These are phyloP conservation scores for Anoura caudifer DNA, from an alignment of 2,113 vertebrate genomes.

Conservation along the genomic window DNA sequence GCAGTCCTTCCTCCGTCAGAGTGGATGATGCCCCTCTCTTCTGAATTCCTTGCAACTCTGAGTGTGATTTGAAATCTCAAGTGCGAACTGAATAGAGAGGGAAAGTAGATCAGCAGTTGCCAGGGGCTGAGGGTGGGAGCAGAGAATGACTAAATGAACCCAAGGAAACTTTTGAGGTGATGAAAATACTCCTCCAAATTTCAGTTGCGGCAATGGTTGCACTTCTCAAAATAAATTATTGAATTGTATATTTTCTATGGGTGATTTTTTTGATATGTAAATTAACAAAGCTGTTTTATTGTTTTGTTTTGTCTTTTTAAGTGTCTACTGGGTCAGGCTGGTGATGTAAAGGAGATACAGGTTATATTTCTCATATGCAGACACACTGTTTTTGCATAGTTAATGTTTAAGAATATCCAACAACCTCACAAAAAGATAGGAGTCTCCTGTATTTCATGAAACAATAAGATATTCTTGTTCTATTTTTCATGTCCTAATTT, in stretches of 20 bases:
- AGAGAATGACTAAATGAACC: neutral
- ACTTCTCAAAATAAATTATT: neutral
- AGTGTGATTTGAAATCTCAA: neutral
- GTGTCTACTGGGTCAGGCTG: neutral
- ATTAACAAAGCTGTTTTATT: neutral
- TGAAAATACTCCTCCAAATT: neutral
- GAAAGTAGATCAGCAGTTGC: neutral
- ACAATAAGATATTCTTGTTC: neutral
- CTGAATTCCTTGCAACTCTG: neutral
- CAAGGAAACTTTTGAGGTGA: neutral
- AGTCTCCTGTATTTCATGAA: neutral
- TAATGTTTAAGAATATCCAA: conserved; percentile 1
- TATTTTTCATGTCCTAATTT: conserved; percentile 19
- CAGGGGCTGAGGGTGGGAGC: neutral
- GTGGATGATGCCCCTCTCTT: neutral
- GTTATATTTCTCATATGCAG: neutral
- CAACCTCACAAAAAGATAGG: neutral
- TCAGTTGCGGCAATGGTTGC: neutral
- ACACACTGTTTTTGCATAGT: neutral
- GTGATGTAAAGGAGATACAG: neutral
- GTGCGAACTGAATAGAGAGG: neutral
- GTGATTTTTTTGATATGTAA: neutral
- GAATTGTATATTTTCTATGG: neutral
- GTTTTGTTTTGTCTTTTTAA: too few relatives aligned
- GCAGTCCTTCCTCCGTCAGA: too few relatives aligned